These are phyloP conservation scores for Balaeniceps rex DNA, from an alignment of 2,113 vertebrate species.

Conservation along the genomic window DNA sequence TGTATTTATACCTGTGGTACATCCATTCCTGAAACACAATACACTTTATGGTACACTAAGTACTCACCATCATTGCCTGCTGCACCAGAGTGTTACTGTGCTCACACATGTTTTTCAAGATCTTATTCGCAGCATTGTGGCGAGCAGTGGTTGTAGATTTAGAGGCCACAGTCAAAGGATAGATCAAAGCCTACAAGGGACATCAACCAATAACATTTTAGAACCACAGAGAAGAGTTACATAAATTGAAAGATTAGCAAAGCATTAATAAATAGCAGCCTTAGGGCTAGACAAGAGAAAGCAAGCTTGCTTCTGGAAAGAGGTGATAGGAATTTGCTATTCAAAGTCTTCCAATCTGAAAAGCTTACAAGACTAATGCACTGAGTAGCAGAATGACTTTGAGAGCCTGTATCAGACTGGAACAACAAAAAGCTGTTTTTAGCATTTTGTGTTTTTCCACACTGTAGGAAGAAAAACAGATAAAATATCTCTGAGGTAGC, in stretches of 20 bases:
- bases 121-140: slow-evolving; percentile 97
- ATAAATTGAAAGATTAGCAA: neutral
- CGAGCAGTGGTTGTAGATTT: slow-evolving; percentile 97
- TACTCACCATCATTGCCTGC: slow-evolving; percentile 96
- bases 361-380: neutral
- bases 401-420: neutral
- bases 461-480: neutral
- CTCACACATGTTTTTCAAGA: slow-evolving; percentile 99
- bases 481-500: neutral
- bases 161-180: slow-evolving; percentile 96
- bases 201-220: neutral
- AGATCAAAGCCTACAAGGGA: slow-evolving; percentile 89
- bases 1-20: neutral
- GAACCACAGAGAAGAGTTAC: neutral
- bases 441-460: neutral
- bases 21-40: neutral
- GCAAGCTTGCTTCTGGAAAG: neutral
- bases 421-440: neutral
- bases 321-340: neutral
- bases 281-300: neutral
- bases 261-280: neutral
- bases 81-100: slow-evolving; percentile 97
- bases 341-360: neutral
- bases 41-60: neutral
- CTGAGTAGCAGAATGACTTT: neutral